Evolutionary conservation across 2,113 vertebrate species (phyloP).

Genomic region (Garra rufa): DNA sequence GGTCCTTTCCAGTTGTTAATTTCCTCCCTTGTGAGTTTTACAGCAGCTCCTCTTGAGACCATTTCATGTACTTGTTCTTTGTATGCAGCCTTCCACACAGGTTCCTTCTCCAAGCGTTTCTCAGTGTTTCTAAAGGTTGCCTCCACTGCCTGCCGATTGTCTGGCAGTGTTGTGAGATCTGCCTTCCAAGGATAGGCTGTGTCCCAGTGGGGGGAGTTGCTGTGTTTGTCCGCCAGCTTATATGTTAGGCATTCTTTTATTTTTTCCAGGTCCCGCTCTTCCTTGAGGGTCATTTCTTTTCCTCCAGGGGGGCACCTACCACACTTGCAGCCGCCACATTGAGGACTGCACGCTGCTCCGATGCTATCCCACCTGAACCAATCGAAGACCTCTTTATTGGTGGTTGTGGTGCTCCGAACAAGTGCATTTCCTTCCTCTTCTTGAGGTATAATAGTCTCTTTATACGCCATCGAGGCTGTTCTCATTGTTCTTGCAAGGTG

Average conservation of each 20-base stretch:
- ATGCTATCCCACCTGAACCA: neutral
- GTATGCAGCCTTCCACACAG: too few species aligned
- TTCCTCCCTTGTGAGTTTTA: too few species aligned
- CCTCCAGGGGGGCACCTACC: conserved; percentile 13
- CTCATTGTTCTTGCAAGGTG: neutral
- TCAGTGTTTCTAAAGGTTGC: too few species aligned
- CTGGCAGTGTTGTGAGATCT: too few species aligned
- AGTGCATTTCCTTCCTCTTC: too few species aligned
- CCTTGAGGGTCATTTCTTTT: conserved; percentile 22
- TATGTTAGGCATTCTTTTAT: neutral
- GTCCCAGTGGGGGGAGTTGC: conserved; percentile 11
- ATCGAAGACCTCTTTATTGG: neutral
- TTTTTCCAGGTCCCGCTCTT: neutral
- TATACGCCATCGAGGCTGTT: neutral
- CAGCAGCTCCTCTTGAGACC: too few species aligned
- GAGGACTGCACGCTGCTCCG: neutral
- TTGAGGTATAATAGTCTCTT: neutral
- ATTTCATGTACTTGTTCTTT: too few species aligned
- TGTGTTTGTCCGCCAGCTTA: neutral
- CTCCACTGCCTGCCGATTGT: too few species aligned
- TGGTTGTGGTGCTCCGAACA: too few species aligned
- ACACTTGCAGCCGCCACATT: conserved; percentile 31
- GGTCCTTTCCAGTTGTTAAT: neutral
- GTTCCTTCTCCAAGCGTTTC: too few species aligned
- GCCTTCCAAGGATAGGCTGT: neutral